Evolutionary conservation across 2,888 invertebrate species (phyloP).

Genomic region (Dioctria rufipes): DNA sequence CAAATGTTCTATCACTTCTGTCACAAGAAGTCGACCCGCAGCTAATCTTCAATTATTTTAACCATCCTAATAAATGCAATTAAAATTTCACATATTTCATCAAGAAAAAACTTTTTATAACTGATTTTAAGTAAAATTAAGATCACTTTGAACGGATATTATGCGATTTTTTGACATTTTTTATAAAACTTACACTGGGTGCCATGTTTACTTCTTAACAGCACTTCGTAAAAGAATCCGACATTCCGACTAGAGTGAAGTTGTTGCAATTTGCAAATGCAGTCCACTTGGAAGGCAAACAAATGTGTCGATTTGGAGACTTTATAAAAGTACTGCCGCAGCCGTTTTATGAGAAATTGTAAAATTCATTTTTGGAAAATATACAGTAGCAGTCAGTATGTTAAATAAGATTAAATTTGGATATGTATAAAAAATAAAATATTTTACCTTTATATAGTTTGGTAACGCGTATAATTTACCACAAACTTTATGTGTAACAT

Average conservation of each 20-base stretch:
- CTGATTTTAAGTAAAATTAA: not conserved
- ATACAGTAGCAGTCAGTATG: too few species aligned
- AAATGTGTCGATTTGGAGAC: too few species aligned
- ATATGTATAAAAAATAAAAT: too few species aligned
- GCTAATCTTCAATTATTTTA: conserved; percentile 41
- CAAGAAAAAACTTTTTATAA: not conserved
- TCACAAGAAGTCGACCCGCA: not conserved
- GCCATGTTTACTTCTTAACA: conserved; percentile 69
- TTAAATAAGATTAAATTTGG: too few species aligned
- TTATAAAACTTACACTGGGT: conserved; percentile 69
- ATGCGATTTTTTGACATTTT: conserved; percentile 59
- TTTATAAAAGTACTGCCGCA: too few species aligned
- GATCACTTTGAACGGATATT: not conserved
- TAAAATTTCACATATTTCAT: not conserved
- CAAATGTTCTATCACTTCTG: not conserved
- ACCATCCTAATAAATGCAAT: conserved; percentile 25
- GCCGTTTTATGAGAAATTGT: too few species aligned
- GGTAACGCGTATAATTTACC: too few species aligned
- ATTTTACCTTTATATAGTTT: too few species aligned
- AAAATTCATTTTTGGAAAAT: too few species aligned
- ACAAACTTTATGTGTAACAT: too few species aligned
- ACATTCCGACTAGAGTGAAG: conserved; percentile 45
- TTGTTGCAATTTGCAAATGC: conserved; percentile 19
- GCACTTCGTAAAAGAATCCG: conserved; percentile 68
- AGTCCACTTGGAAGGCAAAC: not conserved